Percentiles rank a stretch among this genome's conserved stretches.
Evolutionary conservation across 2,797 vertebrate species (phyloP).

Genomic region (Sphaeramia orbicularis): DNA sequence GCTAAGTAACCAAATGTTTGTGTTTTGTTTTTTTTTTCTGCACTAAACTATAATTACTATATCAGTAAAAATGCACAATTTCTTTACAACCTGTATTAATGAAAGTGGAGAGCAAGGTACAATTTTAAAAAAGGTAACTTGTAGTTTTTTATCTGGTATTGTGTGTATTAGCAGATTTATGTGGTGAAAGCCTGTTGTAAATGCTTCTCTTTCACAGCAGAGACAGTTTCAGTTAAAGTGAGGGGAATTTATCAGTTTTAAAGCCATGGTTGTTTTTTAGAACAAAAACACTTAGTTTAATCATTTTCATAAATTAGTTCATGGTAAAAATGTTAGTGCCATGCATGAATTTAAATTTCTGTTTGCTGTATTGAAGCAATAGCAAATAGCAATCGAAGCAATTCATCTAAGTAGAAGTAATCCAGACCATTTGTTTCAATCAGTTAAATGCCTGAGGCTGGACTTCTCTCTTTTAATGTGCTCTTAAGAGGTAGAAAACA

Average conservation of each 20-base stretch:
- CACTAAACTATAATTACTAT: too few relatives aligned
- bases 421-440: not conserved
- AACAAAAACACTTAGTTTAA: not conserved
- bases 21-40: too few relatives aligned
- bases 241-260: not conserved
- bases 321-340: too few relatives aligned
- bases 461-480: slow-evolving; percentile 16
- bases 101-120: too few relatives aligned
- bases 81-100: too few relatives aligned
- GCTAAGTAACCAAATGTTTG: too few relatives aligned
- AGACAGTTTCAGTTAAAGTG: too few relatives aligned
- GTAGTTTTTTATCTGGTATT: slow-evolving; percentile 15
- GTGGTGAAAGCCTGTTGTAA: slow-evolving; percentile 8
- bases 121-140: too few relatives aligned
- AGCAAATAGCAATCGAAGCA: too few relatives aligned
- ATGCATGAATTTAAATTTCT: too few relatives aligned
- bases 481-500: slow-evolving; percentile 6
- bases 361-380: not conserved
- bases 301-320: not conserved
- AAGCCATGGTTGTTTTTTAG: not conserved
- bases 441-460: slow-evolving; percentile 2
- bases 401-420: not conserved
- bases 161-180: slow-evolving; percentile 2
- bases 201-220: slow-evolving; percentile 18
- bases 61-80: too few relatives aligned